Conservation (phyloP, 2,888 invertebrate species). For the Apeira syringaria region DNA sequence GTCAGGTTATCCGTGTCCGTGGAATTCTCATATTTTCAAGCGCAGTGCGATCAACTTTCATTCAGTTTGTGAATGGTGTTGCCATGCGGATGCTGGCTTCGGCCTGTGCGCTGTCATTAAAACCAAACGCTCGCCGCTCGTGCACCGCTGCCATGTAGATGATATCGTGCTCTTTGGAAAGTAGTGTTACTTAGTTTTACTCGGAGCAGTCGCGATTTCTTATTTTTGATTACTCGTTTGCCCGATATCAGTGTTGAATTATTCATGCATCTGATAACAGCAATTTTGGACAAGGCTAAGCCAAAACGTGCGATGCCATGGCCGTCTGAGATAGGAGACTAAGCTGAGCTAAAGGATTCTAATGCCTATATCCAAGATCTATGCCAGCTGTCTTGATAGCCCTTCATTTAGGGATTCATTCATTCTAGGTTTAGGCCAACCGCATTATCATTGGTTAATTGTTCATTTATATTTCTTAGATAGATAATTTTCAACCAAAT, state of each 20-base stretch:
- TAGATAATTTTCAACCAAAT: no score
- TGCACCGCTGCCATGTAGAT: conserved; percentile 74
- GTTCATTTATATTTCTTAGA: no score
- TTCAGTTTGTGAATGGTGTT: conserved; percentile 77
- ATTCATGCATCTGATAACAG: conserved; percentile 2
- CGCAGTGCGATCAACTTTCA: conserved; percentile 72
- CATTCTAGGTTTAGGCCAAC: no score
- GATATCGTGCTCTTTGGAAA: conserved; percentile 77
- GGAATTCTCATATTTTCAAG: conserved; percentile 63
- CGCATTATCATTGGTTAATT: no score
- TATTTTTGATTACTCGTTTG: conserved; percentile 38
- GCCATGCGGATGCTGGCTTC: conserved; percentile 79
- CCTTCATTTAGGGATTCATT: no score
- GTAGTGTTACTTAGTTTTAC: conserved; percentile 61
- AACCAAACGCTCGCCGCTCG: conserved; percentile 70
- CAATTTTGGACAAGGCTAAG: no score
- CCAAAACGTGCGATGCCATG: no score
- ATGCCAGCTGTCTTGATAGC: no score
- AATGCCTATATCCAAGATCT: no score
- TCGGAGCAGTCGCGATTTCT: conserved; percentile 45
- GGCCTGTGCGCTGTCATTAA: conserved; percentile 63
- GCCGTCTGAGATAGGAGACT: no score
- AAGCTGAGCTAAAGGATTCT: no score
- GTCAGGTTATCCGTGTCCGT: no score
- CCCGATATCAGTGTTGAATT: conserved; percentile 19